Percentiles rank a stretch among this genome's conserved stretches.
Conservation (phyloP, 1,140 invertebrate species). For the Eubasilissa regina region DNA sequence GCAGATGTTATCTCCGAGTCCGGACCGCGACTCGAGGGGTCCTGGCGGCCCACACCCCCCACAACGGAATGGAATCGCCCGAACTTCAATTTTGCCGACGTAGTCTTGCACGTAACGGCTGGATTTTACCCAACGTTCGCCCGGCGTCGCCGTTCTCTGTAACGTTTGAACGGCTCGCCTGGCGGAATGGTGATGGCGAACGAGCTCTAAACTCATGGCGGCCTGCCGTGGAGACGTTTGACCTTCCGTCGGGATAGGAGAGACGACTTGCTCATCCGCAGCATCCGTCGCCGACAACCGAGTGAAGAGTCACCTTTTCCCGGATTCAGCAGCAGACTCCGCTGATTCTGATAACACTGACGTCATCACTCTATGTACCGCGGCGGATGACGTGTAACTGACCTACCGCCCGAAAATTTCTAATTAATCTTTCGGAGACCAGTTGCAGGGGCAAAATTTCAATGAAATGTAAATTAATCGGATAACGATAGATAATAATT, state of each 20-base stretch:
- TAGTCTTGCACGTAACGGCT: conserved; percentile 35
- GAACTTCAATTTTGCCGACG: conserved; percentile 66
- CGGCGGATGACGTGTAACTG: no score
- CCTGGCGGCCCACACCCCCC: conserved; percentile 58
- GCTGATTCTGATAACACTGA: no score
- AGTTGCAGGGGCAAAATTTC: no score
- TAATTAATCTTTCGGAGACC: no score
- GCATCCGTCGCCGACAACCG: not conserved
- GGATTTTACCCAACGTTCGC: conserved; percentile 43
- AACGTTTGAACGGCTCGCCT: conserved; percentile 35
- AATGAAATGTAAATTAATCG: no score
- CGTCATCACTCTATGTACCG: no score
- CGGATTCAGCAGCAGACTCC: not conserved
- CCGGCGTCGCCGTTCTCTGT: conserved; percentile 43
- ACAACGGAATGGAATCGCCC: conserved; percentile 65
- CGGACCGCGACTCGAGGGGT: not conserved
- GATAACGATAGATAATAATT: no score
- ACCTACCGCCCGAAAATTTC: no score
- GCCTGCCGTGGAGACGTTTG: not conserved
- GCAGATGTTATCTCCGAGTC: not conserved
- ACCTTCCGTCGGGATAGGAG: not conserved
- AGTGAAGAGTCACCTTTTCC: not conserved
- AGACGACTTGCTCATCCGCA: no score
- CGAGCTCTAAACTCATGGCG: not conserved
- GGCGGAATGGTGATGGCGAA: conserved; percentile 20